phyloP scores from a whole-genome alignment of 2,113 vertebrate genomes.

The Menura novaehollandiae region DNA sequence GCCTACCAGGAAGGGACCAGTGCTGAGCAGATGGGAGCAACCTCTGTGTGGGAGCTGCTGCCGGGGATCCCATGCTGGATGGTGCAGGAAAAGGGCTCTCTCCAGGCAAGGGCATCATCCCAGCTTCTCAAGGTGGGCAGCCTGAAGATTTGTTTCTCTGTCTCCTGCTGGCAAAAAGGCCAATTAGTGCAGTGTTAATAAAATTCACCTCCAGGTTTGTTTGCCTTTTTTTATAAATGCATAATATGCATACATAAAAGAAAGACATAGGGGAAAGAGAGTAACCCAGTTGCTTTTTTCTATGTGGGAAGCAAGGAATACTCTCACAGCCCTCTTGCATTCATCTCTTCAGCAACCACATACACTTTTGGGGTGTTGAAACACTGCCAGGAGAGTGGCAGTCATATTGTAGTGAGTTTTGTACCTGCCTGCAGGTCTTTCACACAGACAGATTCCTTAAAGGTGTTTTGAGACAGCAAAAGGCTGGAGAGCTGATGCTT shows the following conservation, averaged over 20 bases:
- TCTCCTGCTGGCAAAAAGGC: background rate
- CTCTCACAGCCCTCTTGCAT: background rate
- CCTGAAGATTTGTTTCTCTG: background rate
- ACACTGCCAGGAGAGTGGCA: background rate
- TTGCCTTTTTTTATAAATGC: background rate
- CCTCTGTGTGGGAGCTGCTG: background rate
- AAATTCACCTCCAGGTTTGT: background rate
- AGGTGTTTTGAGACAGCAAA: background rate
- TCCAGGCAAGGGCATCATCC: background rate
- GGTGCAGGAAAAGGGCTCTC: background rate
- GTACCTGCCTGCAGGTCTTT: background rate
- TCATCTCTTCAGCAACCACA: background rate
- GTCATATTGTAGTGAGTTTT: background rate
- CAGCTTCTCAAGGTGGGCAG: background rate
- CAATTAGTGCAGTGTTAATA: background rate
- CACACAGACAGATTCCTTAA: background rate
- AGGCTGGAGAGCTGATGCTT: background rate
- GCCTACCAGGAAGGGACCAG: background rate
- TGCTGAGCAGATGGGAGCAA: fast-evolving
- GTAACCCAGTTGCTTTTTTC: background rate
- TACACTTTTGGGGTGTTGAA: background rate
- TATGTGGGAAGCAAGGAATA: background rate
- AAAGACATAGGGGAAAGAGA: background rate
- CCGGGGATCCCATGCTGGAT: fast-evolving
- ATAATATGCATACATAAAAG: fast-evolving